Conservation (phyloP, 2,797 vertebrate species). For the Euthynnus affinis region DNA sequence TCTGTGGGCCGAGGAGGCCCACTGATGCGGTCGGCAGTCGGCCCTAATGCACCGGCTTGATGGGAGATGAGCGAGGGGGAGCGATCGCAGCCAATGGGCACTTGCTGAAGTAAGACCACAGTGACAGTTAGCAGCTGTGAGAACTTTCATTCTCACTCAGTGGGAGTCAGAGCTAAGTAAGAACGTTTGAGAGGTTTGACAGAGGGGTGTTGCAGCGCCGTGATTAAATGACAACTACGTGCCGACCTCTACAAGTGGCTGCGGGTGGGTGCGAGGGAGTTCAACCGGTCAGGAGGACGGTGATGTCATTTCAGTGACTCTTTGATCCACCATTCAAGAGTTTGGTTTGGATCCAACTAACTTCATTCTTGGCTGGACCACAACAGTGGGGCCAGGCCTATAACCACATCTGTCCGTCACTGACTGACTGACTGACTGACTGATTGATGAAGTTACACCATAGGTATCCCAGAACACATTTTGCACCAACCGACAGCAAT, state of each 20-base stretch:
- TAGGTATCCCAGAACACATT: too few species aligned
- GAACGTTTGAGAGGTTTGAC: conserved; percentile 76
- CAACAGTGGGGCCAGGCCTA: too few species aligned
- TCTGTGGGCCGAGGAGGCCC: conserved; percentile 73
- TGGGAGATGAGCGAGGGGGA: conserved; percentile 72
- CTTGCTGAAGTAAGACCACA: conserved; percentile 79
- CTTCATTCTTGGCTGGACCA: not conserved
- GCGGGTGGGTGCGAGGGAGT: conserved; percentile 44
- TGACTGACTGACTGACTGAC: too few species aligned
- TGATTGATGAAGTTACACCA: too few species aligned
- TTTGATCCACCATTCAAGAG: conserved; percentile 42
- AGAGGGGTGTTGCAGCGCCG: conserved; percentile 69
- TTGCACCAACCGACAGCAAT: too few species aligned
- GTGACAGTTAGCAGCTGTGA: conserved; percentile 85
- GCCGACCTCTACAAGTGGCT: conserved; percentile 61
- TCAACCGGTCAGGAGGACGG: conserved; percentile 43
- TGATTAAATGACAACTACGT: conserved; percentile 78
- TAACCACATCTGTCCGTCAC: too few species aligned
- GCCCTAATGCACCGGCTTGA: conserved; percentile 77
- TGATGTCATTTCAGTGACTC: conserved; percentile 51
- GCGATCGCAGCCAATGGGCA: conserved; percentile 72
- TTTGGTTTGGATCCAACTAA: conserved; percentile 38
- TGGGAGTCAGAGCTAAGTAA: conserved; percentile 68
- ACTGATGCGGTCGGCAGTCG: conserved; percentile 78
- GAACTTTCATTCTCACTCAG: conserved; percentile 79